A percentile compares a stretch with the other conserved stretches of the same genome.
Conservation (phyloP, 2,888 invertebrate species). For the Philaethria dido region DNA sequence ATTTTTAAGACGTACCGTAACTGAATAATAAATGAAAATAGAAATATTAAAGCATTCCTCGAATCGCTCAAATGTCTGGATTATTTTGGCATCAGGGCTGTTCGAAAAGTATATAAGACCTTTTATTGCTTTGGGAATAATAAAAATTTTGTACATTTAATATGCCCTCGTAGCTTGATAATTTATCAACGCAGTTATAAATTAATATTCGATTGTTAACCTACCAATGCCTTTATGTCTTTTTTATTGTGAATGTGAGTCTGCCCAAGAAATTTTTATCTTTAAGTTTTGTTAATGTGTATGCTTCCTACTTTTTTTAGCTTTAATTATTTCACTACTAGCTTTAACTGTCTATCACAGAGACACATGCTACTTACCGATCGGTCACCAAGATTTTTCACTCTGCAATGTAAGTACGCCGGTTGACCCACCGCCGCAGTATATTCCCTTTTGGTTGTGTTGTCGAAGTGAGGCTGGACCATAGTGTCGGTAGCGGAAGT, state of each 20-base stretch:
- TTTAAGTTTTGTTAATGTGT: too few relatives aligned
- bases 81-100: constrained; percentile 13
- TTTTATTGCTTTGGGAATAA: constrained; percentile 3
- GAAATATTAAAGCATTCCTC: constrained; percentile 35
- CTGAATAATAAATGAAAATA: constrained; percentile 37
- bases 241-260: too few relatives aligned
- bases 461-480: constrained; percentile 94
- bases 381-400: constrained; percentile 93
- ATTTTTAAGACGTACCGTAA: constrained; percentile 31
- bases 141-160: neutral
- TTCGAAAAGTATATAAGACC: neutral
- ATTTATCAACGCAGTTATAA: neutral
- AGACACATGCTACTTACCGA: constrained; percentile 86
- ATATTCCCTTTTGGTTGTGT: constrained; percentile 90
- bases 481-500: constrained; percentile 83
- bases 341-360: too few relatives aligned
- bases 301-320: too few relatives aligned
- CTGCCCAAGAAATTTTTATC: too few relatives aligned
- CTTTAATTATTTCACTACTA: too few relatives aligned
- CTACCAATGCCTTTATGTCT: too few relatives aligned
- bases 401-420: constrained; percentile 92
- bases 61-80: constrained; percentile 30
- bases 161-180: neutral
- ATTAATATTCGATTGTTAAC: neutral
- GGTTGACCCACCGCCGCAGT: constrained; percentile 94